Evolutionary conservation across 37 sponge, comb jelly and placozoan species (phyloP).

Genomic region (Beroe ovata): DNA sequence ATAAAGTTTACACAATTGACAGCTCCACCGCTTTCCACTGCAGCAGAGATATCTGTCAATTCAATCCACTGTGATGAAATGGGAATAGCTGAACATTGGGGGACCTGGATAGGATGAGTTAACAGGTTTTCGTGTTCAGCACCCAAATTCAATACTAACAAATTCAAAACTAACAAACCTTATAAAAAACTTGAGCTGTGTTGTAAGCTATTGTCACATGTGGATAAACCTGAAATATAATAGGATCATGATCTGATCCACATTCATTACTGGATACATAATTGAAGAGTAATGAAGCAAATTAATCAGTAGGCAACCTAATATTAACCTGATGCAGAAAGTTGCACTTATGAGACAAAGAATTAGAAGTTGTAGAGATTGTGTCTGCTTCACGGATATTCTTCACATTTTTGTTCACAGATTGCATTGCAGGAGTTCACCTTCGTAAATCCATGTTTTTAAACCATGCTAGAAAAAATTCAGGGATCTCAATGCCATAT

Average conservation of each 20-base stretch:
- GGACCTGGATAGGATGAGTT: not conserved
- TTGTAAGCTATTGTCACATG: slow-evolving; percentile 6
- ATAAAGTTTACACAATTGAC: slow-evolving; percentile 41
- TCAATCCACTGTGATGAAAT: slow-evolving; percentile 13
- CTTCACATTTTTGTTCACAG: slow-evolving; percentile 40
- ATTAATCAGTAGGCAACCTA: no score
- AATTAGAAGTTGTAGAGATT: not conserved
- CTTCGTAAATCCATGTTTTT: no score
- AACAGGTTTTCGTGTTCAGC: not conserved
- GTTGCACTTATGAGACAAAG: slow-evolving; percentile 3
- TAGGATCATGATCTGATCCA: no score
- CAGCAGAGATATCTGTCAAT: not conserved
- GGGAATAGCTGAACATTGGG: slow-evolving; percentile 31
- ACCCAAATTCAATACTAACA: no score
- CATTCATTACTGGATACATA: no score
- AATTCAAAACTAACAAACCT: no score
- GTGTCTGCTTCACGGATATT: slow-evolving; percentile 47
- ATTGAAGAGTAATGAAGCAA: no score
- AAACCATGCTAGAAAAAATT: no score
- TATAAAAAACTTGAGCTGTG: not conserved
- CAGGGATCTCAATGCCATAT: no score
- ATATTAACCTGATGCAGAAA: not conserved
- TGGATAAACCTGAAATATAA: not conserved
- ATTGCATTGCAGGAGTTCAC: no score
- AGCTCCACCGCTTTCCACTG: not conserved